Conservation (phyloP, 2,113 vertebrate genomes). For the Anguilla rostrata region DNA sequence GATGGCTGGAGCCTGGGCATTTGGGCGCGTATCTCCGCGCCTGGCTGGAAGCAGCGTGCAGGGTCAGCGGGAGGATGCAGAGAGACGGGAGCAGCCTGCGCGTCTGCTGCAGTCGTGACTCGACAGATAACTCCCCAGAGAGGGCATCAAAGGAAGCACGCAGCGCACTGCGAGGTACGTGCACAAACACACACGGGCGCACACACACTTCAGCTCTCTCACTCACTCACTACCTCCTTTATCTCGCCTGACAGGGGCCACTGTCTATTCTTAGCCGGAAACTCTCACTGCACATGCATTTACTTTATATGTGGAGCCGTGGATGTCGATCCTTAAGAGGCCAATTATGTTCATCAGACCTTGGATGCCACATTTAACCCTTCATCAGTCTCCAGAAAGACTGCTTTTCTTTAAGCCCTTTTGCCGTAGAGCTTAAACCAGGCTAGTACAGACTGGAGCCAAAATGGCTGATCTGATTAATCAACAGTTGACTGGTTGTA, state of each 20-base stretch:
- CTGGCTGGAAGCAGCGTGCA: background rate
- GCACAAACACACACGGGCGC: background rate
- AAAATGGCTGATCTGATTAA: too few relatives aligned
- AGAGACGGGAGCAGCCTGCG: background rate
- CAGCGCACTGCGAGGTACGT: too few relatives aligned
- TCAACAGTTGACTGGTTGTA: too few relatives aligned
- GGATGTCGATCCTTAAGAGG: background rate
- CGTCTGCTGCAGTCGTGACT: slow-evolving; percentile 4
- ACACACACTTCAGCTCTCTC: background rate
- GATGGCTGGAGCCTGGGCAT: background rate
- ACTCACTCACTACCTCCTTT: background rate
- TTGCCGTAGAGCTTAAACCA: too few relatives aligned
- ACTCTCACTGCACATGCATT: background rate
- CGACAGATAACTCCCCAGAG: slow-evolving; percentile 3
- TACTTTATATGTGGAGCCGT: background rate
- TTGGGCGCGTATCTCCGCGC: background rate
- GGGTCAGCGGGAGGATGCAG: background rate
- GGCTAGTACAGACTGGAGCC: too few relatives aligned
- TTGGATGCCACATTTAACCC: background rate
- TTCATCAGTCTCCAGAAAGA: too few relatives aligned
- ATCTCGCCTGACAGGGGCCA: background rate
- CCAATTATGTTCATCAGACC: background rate
- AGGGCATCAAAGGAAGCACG: background rate
- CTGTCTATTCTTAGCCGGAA: slow-evolving; percentile 17
- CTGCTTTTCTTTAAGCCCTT: too few relatives aligned